Evolutionary conservation across 2,113 vertebrate species (phyloP), one percentile per base, ranked within the genome.

Genomic region (Danionella cerebrum): DNA sequence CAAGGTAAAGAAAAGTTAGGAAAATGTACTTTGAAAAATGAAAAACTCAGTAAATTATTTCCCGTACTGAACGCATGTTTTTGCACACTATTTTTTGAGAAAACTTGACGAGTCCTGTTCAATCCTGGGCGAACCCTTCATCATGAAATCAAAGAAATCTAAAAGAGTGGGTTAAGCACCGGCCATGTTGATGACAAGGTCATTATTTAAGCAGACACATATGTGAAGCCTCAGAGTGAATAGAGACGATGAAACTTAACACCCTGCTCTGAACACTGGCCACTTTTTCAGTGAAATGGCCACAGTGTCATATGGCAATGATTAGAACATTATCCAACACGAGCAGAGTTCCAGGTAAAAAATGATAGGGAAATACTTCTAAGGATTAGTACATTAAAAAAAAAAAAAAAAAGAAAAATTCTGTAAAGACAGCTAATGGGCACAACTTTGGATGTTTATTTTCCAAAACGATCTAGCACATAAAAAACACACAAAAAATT

Each of bases 161-260:
- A 53, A 53, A n/a, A 33, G 51, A 33, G 51, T 25, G 22, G 27
- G 55, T 27, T 41, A 42, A 7, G 8, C 24, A 24, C 42, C 24
- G 5, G 11, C 39, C 55, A 42, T 10, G 27, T 42, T n/a, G 25
- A 63, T 72, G 25, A 35, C 19, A 14, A 18, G 45, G 67, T 53
- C 36, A 65, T 54, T 22, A 47, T 77, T 73, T 82, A 81, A 82
- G 78, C 67, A 57, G 68, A 83, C 71, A 59, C 74, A 71, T 36
- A 54, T 73, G 58, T 80, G 80, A 72, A 64, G 60, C 39, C 41
- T 44, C 16, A 36, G 21, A 44, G 71, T 67, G 51, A 67, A 67
- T 63, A 71, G 68, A 25, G 27, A 16, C 11, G 41, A 65, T 27
- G 5, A 12, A 65, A 57, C 54, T 53, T 69, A 67, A 24, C 50